Base-by-base conservation (phyloP, 2,113 vertebrate genomes). In the Ginglymostoma cirratum region DNA sequence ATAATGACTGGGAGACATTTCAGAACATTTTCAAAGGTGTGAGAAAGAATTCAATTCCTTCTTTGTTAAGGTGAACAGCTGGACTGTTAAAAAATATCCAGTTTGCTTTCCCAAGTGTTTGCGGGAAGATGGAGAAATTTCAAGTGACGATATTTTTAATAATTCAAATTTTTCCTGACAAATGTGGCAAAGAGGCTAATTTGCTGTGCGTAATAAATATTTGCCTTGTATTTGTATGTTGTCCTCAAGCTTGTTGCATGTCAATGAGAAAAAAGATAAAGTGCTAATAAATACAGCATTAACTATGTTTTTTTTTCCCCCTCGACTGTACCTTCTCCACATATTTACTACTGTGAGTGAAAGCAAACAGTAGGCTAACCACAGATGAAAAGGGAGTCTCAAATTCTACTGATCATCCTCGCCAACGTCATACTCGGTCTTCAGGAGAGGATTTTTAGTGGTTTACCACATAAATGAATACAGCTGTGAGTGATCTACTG, bases 401-500 rank as follows among this genome's bases (percentile, higher is more conserved):
- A 97, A 97, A 97, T 95, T 97, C 97, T 98, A 97, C 96, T 97
- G 97, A 97, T 98, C 96, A 85, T 97, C 97, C 97, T 98, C 97
- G 98, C 97, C 97, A 97, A 97, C 98, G 97, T 98, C 97, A 97
- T 98, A 97, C 97, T 97, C 97, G 96, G 98, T 98, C 98, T 98
- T 97, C 97, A 97, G 96, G 97, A 97, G 97, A 98, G 97, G 98
- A 98, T 98, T 99, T 97, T 97, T 96, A 97, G 97, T 98, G 97
- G 97, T 98, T 98, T 98, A 98, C 97, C 97, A 97, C 97, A 97
- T 99, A 99, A 99, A 98, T 98, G 98, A 98, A 98, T 98, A 98
- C 99, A 99, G 98, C 98, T 99, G 98, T 97, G 98, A 98, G 98
- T 97, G 97, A 98, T 98, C 98, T 97, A 98, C 98, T 97, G 98